phyloP scores from a whole-genome alignment of 2,797 vertebrate species.

The Crenichthys baileyi region DNA sequence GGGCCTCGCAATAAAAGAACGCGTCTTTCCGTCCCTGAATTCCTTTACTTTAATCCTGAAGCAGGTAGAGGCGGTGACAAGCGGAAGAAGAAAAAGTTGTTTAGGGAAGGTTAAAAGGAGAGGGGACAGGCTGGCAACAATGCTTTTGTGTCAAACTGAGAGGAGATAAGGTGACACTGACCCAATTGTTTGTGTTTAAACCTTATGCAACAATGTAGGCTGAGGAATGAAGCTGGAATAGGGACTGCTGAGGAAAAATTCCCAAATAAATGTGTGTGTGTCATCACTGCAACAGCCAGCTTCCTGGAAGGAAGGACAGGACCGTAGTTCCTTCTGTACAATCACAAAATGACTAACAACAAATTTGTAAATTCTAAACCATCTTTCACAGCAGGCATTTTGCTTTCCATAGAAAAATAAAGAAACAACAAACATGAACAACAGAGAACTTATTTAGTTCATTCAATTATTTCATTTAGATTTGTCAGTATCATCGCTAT shows the following conservation, averaged over 20 bases:
- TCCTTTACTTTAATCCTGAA: conserved; percentile 55
- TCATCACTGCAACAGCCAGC: neutral
- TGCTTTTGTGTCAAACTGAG: conserved; percentile 22
- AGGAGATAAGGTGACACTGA: conserved; percentile 5
- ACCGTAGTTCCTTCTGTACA: neutral
- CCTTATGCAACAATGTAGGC: conserved; percentile 1
- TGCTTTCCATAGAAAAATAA: neutral
- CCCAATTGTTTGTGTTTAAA: conserved; percentile 4
- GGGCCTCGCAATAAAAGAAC: conserved; percentile 50
- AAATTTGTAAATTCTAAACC: neutral
- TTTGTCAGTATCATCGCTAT: neutral
- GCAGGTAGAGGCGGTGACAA: conserved; percentile 31
- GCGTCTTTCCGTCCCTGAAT: conserved; percentile 35
- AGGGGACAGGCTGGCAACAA: neutral
- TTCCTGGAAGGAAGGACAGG: neutral
- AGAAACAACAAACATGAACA: neutral
- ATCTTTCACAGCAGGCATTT: neutral
- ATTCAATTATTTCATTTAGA: neutral
- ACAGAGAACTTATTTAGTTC: neutral
- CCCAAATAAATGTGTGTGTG: neutral
- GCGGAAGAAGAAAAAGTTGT: neutral
- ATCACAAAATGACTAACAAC: neutral
- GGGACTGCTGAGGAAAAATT: neutral
- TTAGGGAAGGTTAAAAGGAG: neutral
- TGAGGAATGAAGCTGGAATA: neutral